Base-by-base conservation (phyloP, 2,797 vertebrate genomes). In the Melanotaenia maccullochi region DNA sequence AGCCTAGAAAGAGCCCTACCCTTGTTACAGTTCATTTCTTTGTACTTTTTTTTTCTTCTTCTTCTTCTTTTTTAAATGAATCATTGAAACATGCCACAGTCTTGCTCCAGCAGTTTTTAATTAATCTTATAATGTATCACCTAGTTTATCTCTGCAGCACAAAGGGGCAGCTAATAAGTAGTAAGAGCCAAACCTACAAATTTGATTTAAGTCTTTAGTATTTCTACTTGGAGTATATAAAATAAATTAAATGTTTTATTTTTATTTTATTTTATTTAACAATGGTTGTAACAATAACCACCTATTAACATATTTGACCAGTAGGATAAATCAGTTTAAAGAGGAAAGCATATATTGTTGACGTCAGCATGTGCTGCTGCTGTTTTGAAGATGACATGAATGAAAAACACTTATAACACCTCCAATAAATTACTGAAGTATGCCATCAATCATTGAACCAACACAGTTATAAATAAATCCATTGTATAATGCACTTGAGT, bases 341-440 rank as follows among this genome's bases (percentile, higher is more conserved):
- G 30, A 75, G 12, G 24, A 3, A 24, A 33, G 56, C 36, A 13
- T 36, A 40, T 58, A 4, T 22, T 59, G 58, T 36, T 44, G 12
- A 30, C 59, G 44, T 57, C 16, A 2, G 22, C 52, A 33, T 22
- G 51, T 28, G 62, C 47, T 68, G 20, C 61, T 11, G 60, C 57
- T 79, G 54, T 44, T 67, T 18, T 60, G 52, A 49, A 58, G 51
- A 63, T 54, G 65, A 30, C 59, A 25, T 70, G 54, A 61, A 75
- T 54, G n/a, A 47, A 52, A 68, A 14, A 44, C 66, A 52, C 42
- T 67, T 22, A 0, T 67, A 30, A 56, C 25, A 56, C 25, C 57
- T 70, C n/a, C 59, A 66, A 79, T 78, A 75, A 65, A 82, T 73
- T 33, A 67, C 64, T 35, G 47, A 81, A 58, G 51, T 64, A 60